These are phyloP conservation scores for Caenorhabditis drosophilae DNA, from an alignment of 2,888 invertebrate genomes.

Conservation along the genomic window DNA sequence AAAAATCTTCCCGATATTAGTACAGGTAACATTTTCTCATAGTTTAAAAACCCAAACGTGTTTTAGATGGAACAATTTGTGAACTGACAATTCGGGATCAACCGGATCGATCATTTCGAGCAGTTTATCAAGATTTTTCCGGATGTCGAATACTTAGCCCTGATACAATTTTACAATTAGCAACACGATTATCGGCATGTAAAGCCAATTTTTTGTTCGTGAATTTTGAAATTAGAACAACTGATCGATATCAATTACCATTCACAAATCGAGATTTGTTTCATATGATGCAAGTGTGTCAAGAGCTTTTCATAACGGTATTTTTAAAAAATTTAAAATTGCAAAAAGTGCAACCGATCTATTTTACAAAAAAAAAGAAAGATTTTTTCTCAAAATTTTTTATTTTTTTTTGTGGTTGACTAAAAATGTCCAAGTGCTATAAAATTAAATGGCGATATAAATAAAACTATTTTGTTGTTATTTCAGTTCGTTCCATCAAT, in stretches of 20 bases:
- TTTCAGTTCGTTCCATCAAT: conserved; percentile 59
- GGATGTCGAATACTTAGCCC: conserved; percentile 62
- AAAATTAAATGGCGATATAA: too few relatives aligned
- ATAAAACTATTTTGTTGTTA: too few relatives aligned
- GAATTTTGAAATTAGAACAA: conserved; percentile 64
- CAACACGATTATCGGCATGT: conserved; percentile 55
- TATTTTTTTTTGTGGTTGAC: too few relatives aligned
- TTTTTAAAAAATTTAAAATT: background rate
- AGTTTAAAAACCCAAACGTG: background rate
- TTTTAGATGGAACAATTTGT: conserved; percentile 32
- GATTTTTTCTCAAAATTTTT: too few relatives aligned
- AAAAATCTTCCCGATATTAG: conserved; percentile 26
- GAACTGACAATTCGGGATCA: conserved; percentile 71
- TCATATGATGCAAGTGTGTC: conserved; percentile 63
- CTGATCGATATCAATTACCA: conserved; percentile 62
- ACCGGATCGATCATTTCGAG: conserved; percentile 73
- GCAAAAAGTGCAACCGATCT: background rate
- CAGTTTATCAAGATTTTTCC: conserved; percentile 75
- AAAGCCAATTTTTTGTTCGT: conserved; percentile 64
- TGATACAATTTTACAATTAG: conserved; percentile 59
- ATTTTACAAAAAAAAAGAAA: background rate
- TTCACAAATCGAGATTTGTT: conserved; percentile 64
- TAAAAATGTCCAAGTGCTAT: too few relatives aligned
- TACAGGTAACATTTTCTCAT: background rate
- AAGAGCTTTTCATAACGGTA: conserved; percentile 58